A percentile compares a stretch with the other conserved stretches of the same genome.
Evolutionary conservation across 2,113 vertebrate species (phyloP).

Genomic region (Rhea pennata): DNA sequence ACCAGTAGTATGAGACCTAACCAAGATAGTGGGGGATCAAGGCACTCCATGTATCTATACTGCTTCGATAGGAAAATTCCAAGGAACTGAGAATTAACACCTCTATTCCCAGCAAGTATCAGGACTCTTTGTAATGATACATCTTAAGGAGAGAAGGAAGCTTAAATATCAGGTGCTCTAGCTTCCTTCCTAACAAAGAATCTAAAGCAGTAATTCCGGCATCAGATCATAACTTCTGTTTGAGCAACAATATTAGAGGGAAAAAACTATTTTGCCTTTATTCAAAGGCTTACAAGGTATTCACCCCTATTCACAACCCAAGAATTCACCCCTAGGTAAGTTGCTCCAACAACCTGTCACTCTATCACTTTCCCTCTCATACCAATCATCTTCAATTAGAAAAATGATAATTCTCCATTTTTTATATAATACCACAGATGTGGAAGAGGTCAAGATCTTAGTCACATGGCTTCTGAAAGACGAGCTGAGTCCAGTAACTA

Average conservation of each 20-base stretch:
- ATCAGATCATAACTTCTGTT: background rate
- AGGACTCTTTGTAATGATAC: background rate
- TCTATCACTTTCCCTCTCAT: background rate
- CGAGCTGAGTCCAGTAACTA: background rate
- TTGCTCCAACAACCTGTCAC: background rate
- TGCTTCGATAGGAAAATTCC: background rate
- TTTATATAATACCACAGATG: background rate
- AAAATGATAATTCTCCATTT: background rate
- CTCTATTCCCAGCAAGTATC: background rate
- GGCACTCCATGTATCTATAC: background rate
- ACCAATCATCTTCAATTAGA: background rate
- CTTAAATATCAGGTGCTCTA: too few relatives aligned
- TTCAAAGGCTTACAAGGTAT: background rate
- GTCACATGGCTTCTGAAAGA: constrained; percentile 21
- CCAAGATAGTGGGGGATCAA: background rate
- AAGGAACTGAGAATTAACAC: background rate
- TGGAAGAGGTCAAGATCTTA: constrained; percentile 14
- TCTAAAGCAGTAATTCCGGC: background rate
- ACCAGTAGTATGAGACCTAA: background rate
- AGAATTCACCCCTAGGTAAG: background rate
- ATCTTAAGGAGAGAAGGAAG: background rate
- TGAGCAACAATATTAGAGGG: background rate
- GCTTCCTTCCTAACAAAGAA: background rate
- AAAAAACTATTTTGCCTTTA: background rate
- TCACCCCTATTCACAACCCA: too few relatives aligned